These are phyloP conservation scores for Hoplostethus atlanticus DNA, from an alignment of 2,797 vertebrate species.

Conservation along the genomic window DNA sequence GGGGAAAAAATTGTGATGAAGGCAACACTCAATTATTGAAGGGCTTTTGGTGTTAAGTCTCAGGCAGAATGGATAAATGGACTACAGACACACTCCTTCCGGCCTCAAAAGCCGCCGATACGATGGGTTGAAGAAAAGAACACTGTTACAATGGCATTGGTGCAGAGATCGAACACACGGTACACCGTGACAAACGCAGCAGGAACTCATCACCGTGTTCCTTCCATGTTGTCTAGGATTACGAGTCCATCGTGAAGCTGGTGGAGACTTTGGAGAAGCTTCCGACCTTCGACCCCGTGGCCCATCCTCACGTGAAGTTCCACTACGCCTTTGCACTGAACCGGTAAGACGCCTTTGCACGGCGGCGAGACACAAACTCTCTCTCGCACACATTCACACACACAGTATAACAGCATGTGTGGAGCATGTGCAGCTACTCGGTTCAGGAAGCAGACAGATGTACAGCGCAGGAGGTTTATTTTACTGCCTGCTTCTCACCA, in stretches of 20 bases:
- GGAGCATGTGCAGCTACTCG: constrained; percentile 10
- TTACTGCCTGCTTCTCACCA: constrained; percentile 51
- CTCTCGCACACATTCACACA: background rate
- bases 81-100: constrained; percentile 18
- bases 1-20: constrained; percentile 54
- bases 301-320: constrained; percentile 95
- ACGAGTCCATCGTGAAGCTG: constrained; percentile 95
- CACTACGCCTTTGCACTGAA: constrained; percentile 98
- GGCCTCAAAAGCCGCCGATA: background rate
- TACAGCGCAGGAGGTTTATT: constrained; percentile 25
- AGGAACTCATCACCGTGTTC: constrained; percentile 18
- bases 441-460: constrained; percentile 44
- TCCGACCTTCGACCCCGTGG: constrained; percentile 95
- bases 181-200: constrained; percentile 2
- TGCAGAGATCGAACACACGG: background rate
- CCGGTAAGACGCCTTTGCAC: constrained; percentile 84
- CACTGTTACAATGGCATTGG: constrained; percentile 12
- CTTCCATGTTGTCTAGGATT: constrained; percentile 86
- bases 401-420: constrained; percentile 6
- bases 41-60: constrained; percentile 41
- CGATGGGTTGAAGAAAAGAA: background rate
- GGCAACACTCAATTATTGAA: constrained; percentile 56
- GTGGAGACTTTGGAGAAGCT: constrained; percentile 97
- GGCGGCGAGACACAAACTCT: too few species aligned
- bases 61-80: constrained; percentile 29